phyloP scores from a whole-genome alignment of 2,797 vertebrate species.

The Clarias platycephalus region DNA sequence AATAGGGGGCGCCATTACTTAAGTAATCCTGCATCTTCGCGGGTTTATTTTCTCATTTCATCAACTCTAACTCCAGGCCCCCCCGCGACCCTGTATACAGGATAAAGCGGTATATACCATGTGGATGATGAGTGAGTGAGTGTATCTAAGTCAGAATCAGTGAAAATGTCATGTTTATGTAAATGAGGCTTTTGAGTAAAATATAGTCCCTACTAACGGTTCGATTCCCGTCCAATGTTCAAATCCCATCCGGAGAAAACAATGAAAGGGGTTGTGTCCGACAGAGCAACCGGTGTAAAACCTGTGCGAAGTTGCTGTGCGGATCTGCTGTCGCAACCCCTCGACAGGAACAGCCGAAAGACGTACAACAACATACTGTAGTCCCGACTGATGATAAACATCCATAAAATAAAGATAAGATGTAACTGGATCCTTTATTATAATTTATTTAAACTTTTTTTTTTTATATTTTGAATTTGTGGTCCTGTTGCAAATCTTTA shows the following conservation, averaged over 20 bases:
- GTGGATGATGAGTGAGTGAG: no score
- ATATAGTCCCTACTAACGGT: not conserved
- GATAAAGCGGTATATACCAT: no score
- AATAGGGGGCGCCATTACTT: conserved; percentile 15
- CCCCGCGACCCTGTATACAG: no score
- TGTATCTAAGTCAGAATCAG: not conserved
- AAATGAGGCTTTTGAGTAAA: not conserved
- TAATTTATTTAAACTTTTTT: not conserved
- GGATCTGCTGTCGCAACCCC: no score
- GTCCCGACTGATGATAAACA: not conserved
- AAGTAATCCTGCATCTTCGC: not conserved
- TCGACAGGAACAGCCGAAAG: no score
- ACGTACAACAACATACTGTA: not conserved
- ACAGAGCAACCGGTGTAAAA: no score
- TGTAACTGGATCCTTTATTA: not conserved
- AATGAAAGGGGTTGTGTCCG: no score
- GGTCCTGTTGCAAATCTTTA: not conserved
- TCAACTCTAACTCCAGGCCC: not conserved
- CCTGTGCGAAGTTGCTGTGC: no score
- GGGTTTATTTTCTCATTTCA: not conserved
- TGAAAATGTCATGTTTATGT: not conserved
- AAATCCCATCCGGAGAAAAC: no score
- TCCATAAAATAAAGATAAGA: not conserved
- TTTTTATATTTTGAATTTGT: not conserved
- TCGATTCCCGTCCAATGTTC: no score